Conservation (phyloP, 2,113 vertebrate genomes). For the Syngnathus typhle region DNA sequence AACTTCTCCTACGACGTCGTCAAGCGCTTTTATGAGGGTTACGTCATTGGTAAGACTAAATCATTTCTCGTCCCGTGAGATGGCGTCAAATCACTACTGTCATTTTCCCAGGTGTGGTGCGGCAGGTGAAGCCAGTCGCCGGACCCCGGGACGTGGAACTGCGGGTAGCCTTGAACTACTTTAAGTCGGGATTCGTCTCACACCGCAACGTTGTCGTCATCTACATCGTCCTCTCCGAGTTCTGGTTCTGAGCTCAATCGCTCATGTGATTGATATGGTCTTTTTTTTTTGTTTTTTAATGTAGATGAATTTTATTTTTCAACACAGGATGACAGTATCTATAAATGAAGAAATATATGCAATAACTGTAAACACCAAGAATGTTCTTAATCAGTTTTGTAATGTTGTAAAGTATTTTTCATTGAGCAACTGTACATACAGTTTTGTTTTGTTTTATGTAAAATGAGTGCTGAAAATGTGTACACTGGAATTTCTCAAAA, state of each 20-base stretch:
- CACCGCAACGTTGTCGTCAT: constrained; percentile 78
- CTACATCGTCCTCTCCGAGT: constrained; percentile 80
- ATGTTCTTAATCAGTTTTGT: background rate
- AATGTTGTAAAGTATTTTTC: background rate
- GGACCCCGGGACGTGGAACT: constrained; percentile 74
- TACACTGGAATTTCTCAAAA: background rate
- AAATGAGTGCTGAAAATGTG: constrained; percentile 7
- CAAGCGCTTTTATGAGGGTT: constrained; percentile 24
- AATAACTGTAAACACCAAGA: background rate
- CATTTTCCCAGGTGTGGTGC: constrained; percentile 74
- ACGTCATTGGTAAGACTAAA: constrained; percentile 43
- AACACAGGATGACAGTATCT: no score
- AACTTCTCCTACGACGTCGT: constrained; percentile 41
- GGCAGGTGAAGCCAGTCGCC: constrained; percentile 78
- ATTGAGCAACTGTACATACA: background rate
- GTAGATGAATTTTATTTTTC: no score
- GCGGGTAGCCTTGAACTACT: constrained; percentile 80
- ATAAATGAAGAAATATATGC: no score
- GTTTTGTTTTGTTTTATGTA: background rate
- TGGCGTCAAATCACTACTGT: no score
- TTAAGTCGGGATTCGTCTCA: constrained; percentile 71
- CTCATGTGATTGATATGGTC: background rate
- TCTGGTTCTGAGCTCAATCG: constrained; percentile 76
- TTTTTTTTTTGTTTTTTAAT: background rate
- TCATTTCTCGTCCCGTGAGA: no score